Evolutionary conservation across 2,888 invertebrate species (phyloP).

Genomic region (Eristalis arbustorum): DNA sequence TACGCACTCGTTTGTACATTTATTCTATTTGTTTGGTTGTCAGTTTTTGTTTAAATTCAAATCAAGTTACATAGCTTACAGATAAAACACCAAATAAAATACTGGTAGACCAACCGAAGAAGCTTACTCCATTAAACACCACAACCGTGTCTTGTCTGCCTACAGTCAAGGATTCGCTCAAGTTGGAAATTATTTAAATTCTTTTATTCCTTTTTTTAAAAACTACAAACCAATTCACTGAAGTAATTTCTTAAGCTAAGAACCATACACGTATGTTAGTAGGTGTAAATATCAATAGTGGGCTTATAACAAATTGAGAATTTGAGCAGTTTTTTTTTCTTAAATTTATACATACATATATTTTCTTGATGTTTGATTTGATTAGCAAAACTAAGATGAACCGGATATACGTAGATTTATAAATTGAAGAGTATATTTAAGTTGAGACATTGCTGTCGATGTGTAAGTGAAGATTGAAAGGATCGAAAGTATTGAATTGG

Average conservation of each 20-base stretch:
- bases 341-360: neutral
- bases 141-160: neutral
- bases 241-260: conserved; percentile 22
- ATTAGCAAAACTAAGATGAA: conserved; percentile 21
- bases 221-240: conserved; percentile 21
- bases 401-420: conserved; percentile 2
- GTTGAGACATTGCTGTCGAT: neutral
- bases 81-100: neutral
- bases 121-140: neutral
- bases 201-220: neutral
- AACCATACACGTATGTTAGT: neutral
- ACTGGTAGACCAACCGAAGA: neutral
- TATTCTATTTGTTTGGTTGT: neutral
- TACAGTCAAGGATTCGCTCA: neutral
- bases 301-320: conserved; percentile 28
- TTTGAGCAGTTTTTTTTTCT: conserved; percentile 40
- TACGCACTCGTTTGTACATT: conserved; percentile 17
- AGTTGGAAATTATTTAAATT: neutral
- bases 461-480: neutral
- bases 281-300: neutral
- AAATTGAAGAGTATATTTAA: conserved; percentile 12
- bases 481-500: neutral
- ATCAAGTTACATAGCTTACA: neutral
- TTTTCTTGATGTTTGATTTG: conserved; percentile 24
- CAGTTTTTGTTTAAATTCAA: neutral